Evolutionary conservation across 2,797 vertebrate species (phyloP), one percentile per base, ranked within the genome.

Genomic region (Esox lucius): DNA sequence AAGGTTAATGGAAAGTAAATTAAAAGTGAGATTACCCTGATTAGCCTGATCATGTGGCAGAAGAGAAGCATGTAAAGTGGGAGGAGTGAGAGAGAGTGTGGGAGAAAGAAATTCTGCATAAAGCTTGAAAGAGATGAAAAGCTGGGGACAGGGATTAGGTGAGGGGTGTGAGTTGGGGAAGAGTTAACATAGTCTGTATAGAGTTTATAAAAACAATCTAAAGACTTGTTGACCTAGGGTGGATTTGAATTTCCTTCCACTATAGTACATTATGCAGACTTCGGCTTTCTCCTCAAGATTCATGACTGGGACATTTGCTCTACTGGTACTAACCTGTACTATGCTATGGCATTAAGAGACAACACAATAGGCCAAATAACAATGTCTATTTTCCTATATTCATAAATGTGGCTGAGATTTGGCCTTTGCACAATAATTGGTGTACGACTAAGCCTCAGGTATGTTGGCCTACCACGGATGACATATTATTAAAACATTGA

Each of bases 1-100:
- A 86, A 94, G 91, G 90, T 94, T 94, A 94, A 94, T 93, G 86
- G 84, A 88, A 88, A 90, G 81, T 74, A 84, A 93, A 94, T 94
- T 93, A 92, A 92, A 90, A 91, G 79, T 86, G 84, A 91, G 89
- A 93, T 92, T 90, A 91, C 77, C 79, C 87, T 93, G 91, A 94
- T 94, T 90, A 91, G 83, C 79, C n/a, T 76, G 61, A 62, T 79
- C 73, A 35, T 82, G 66, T 75, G 78, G 75, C 79, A 71, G 75
- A 73, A 73, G 71, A 35, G 76, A 5, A 1, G 72, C 61, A 78
- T 74, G 48, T 79, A 80, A 48, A 71, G 67, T 4, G 28, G 69
- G 51, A 49, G 31, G 7, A 28, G 17, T 16, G 53, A 72, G 75
- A 59, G 70, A 71, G 53, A 74, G 42, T 9, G 0, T 9, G 0